Evolutionary conservation across 2,888 invertebrate genomes (phyloP).

Genomic region (Drosophila kambysellisi): DNA sequence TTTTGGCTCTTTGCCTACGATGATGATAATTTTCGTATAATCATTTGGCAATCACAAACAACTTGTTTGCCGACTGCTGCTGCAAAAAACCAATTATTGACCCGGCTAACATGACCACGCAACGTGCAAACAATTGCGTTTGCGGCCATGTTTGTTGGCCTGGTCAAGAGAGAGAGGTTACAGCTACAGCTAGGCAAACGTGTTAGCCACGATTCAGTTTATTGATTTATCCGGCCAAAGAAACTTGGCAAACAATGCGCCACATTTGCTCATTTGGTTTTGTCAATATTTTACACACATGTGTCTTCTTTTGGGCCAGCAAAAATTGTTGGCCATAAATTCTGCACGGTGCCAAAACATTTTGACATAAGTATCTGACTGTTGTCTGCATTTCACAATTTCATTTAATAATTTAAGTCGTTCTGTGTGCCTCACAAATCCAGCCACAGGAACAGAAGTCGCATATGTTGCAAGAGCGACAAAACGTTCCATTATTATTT

Average conservation of each 20-base stretch:
- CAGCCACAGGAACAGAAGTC: slow-evolving; percentile 12
- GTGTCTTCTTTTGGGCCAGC: slow-evolving; percentile 25
- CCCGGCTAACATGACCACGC: slow-evolving; percentile 74
- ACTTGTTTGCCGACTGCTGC: slow-evolving; percentile 62
- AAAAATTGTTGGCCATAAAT: slow-evolving; percentile 61
- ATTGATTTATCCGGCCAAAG: slow-evolving; percentile 66
- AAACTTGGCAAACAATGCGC: slow-evolving; percentile 57
- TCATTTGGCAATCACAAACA: slow-evolving; percentile 78
- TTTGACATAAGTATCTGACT: slow-evolving; percentile 54
- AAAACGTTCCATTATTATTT: background rate
- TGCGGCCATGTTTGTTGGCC: slow-evolving; percentile 54
- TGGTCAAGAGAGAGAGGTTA: slow-evolving; percentile 12
- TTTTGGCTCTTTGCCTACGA: slow-evolving; percentile 36
- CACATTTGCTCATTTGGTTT: slow-evolving; percentile 71
- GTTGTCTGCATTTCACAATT: slow-evolving; percentile 14
- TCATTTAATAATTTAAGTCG: slow-evolving; percentile 66
- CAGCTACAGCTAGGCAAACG: slow-evolving; percentile 45
- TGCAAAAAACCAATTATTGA: slow-evolving; percentile 74
- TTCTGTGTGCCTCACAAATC: slow-evolving; percentile 39
- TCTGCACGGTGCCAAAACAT: slow-evolving; percentile 64
- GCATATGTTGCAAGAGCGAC: background rate
- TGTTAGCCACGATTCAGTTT: slow-evolving; percentile 68
- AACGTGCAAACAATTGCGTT: slow-evolving; percentile 77
- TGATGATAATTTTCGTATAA: slow-evolving; percentile 66
- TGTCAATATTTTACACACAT: slow-evolving; percentile 71